phyloP scores from a whole-genome alignment of 2,797 vertebrate genomes.

The Dryobates pubescens region DNA sequence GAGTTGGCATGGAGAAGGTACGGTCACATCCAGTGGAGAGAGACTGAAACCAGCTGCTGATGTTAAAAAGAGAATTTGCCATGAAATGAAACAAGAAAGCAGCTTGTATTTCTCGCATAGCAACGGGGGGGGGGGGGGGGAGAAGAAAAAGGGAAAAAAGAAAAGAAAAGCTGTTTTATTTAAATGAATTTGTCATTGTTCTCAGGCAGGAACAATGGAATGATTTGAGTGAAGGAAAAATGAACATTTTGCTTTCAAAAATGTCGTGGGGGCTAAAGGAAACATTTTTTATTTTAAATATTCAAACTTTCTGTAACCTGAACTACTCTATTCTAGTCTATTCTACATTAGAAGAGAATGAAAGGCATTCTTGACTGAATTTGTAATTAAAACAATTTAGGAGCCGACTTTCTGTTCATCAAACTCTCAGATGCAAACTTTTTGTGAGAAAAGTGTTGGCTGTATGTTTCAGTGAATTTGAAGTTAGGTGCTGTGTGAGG shows the following conservation, averaged over 20 bases:
- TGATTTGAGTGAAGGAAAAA: background rate
- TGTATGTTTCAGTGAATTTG: conserved; percentile 42
- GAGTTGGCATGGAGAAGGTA: background rate
- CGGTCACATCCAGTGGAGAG: background rate
- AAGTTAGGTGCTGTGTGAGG: conserved; percentile 19
- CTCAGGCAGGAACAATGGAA: background rate
- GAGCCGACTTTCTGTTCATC: background rate
- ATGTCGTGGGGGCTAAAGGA: background rate
- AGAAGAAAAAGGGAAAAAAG: too few species aligned
- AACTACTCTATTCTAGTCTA: too few species aligned
- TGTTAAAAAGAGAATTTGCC: background rate
- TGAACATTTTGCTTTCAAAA: background rate
- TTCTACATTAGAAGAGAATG: conserved; percentile 23
- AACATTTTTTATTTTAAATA: background rate
- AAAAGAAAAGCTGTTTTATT: background rate
- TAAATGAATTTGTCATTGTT: background rate
- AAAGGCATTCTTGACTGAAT: conserved; percentile 9
- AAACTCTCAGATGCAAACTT: conserved; percentile 38
- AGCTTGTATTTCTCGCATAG: background rate
- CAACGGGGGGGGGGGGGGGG: background rate
- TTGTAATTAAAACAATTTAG: conserved; percentile 60
- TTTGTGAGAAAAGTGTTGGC: background rate
- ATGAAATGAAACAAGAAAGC: conserved; percentile 8
- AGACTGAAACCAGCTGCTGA: background rate
- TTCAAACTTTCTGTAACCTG: background rate